Evolutionary conservation across 37 sponge, comb jelly and placozoan species (phyloP).

Genomic region (Aphrocallistes beatrix): DNA sequence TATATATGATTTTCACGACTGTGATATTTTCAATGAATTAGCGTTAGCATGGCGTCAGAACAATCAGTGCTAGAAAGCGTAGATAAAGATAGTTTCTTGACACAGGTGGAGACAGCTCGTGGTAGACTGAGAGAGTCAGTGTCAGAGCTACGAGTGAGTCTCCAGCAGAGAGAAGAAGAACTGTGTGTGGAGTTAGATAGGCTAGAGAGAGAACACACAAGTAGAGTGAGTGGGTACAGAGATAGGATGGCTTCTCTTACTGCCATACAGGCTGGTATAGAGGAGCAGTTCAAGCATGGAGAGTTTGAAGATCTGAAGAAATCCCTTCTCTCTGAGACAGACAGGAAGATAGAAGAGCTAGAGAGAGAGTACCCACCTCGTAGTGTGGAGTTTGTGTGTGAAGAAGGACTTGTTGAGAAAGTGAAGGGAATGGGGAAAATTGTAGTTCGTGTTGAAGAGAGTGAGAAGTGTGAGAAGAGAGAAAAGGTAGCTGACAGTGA

Average conservation of each 20-base stretch:
- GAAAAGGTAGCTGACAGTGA: background rate
- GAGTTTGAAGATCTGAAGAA: background rate
- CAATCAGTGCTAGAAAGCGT: too few species aligned
- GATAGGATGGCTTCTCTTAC: background rate
- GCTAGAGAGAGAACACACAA: background rate
- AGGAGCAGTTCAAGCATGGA: background rate
- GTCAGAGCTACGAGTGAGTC: background rate
- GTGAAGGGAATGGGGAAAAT: background rate
- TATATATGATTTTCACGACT: too few species aligned
- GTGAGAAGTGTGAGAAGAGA: background rate
- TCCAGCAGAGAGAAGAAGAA: background rate
- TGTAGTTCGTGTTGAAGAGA: background rate
- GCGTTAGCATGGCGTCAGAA: too few species aligned
- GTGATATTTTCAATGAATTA: too few species aligned
- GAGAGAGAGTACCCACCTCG: background rate
- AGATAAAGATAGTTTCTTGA: background rate
- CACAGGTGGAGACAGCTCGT: background rate
- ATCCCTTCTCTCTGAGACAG: background rate
- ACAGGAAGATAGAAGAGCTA: background rate
- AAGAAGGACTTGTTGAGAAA: background rate
- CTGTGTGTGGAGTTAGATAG: background rate
- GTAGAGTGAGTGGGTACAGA: background rate
- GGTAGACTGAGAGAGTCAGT: background rate
- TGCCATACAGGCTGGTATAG: background rate
- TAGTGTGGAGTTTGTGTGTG: background rate